phyloP scores from a whole-genome alignment of 1,140 invertebrate genomes.

The roundworm (Caenorhabditis elegans) region WBcel235 BX284605.5:5967501-5968000 shows the following conservation, averaged over 20 bases:
- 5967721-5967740: not conserved
- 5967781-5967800: constrained; percentile 52
- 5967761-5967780: constrained; percentile 55
- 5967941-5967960: constrained; percentile 59
- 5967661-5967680: constrained; percentile 61
- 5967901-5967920: constrained; percentile 54
- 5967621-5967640: constrained; percentile 62
- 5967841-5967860: constrained; percentile 57
- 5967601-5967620: constrained; percentile 60
- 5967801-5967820: constrained; percentile 54
- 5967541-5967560: too few species aligned
- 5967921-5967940: constrained; percentile 60
- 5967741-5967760: constrained; percentile 50
- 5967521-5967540: too few species aligned
- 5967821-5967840: constrained; percentile 62
- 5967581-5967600: constrained; percentile 55
- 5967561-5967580: not conserved
- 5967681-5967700: constrained; percentile 52
- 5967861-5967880: constrained; percentile 59
- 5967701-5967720: not conserved
- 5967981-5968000: constrained; percentile 65
- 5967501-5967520: too few species aligned
- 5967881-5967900: constrained; percentile 60
- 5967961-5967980: constrained; percentile 59
- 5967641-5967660: constrained; percentile 59